phyloP scores from a whole-genome alignment of 2,797 vertebrate species.

The Decapterus maruadsi region DNA sequence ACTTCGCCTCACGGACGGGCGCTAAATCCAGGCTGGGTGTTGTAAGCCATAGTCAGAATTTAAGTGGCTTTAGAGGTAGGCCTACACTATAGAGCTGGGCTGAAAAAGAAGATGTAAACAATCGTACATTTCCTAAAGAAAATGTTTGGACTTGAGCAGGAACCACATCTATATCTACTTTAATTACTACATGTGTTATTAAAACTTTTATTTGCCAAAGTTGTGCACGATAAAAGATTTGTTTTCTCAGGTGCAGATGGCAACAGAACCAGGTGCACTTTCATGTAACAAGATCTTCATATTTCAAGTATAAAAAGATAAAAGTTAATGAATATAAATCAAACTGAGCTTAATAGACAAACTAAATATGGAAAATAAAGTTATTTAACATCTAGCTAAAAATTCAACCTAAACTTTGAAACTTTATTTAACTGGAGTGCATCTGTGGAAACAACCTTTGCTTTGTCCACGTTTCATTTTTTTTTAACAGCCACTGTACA shows the following conservation, averaged over 20 bases:
- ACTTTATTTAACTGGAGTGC: too few species aligned
- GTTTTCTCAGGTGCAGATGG: too few species aligned
- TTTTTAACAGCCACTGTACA: too few species aligned
- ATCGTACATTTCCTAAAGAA: neutral
- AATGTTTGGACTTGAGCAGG: neutral
- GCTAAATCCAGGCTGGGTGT: conserved; percentile 7
- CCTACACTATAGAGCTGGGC: neutral
- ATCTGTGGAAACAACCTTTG: too few species aligned
- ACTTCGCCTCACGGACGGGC: neutral
- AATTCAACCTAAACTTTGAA: too few species aligned
- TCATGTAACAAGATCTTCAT: too few species aligned
- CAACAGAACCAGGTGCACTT: too few species aligned
- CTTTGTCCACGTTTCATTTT: too few species aligned
- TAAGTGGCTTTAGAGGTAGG: conserved; percentile 7
- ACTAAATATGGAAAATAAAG: neutral
- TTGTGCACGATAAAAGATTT: too few species aligned
- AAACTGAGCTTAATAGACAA: neutral
- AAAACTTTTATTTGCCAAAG: too few species aligned
- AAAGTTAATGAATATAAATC: neutral
- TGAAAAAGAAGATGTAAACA: neutral
- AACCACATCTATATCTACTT: neutral
- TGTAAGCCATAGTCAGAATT: conserved; percentile 3
- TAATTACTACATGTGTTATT: too few species aligned
- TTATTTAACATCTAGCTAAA: neutral
- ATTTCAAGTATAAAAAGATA: too few species aligned